Conservation (phyloP, 2,113 vertebrate species). For the Sigmodon hispidus region DNA sequence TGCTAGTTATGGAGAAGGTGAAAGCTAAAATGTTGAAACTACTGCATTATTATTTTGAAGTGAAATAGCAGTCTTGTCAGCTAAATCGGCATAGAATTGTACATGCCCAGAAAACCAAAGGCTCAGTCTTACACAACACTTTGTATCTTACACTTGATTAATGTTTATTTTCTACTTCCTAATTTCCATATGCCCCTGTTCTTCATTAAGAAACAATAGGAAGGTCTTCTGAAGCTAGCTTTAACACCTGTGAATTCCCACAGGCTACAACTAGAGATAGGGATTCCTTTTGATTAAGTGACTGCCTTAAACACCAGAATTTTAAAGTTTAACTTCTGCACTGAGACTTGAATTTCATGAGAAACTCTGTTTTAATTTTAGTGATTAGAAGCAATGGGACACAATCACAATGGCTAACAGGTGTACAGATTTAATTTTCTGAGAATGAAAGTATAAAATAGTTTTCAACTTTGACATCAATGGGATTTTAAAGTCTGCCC, state of each 20-base stretch:
- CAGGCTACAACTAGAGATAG: neutral
- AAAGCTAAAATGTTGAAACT: constrained; percentile 70
- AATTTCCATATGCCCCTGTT: constrained; percentile 17
- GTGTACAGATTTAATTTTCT: neutral
- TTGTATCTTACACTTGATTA: neutral
- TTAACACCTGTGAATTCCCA: constrained; percentile 54
- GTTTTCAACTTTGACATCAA: neutral
- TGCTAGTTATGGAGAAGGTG: constrained; percentile 54
- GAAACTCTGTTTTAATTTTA: constrained; percentile 50
- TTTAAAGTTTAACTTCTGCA: constrained; percentile 29
- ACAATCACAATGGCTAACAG: neutral
- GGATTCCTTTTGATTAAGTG: constrained; percentile 31
- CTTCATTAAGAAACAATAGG: constrained; percentile 57
- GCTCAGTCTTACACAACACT: neutral
- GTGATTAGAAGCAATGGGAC: constrained; percentile 20
- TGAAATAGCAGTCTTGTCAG: constrained; percentile 53
- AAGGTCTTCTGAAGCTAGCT: neutral
- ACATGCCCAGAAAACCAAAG: constrained; percentile 43
- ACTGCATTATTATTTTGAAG: constrained; percentile 71
- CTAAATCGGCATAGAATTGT: neutral
- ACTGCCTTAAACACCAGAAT: constrained; percentile 53
- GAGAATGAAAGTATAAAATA: neutral
- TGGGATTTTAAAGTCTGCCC: neutral
- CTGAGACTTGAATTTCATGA: neutral
- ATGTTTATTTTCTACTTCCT: constrained; percentile 22